Base-by-base conservation (phyloP, 2,888 invertebrate genomes). In the Argyresthia albistria region DNA sequence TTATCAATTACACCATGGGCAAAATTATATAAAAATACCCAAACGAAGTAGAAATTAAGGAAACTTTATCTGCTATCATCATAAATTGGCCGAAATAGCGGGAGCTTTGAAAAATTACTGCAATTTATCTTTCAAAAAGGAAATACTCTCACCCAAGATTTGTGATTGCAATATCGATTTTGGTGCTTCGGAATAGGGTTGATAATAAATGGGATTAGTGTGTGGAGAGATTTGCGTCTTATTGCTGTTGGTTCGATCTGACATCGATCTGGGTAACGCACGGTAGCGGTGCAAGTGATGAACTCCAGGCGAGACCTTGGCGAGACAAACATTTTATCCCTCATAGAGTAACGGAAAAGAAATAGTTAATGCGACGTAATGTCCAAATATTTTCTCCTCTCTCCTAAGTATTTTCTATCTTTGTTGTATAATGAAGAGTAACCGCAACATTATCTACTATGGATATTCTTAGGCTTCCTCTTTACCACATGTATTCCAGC, bases 221-320 rank as follows among this genome's bases (percentile, higher is more conserved):
- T 16, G 43, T 42, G 50, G 43, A 37, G 14, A 8, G 10, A 15
- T 36, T 36, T 36, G 45, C 62, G 58, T 61, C 66, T 76, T 79
- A 80, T 76, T 76, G 72, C 72, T 45, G 43, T 61, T 63, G 67
- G 64, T 76, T 75, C 79, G 75, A 79, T 79, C 75, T 70, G 76
- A 80, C 78, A 76, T 80, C 79, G 78, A 80, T 79, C 77, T 70
- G 57, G 57, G 66, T 73, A 72, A 73, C 70, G 66, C 43, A 35
- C 45, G 14, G 8, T 7, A 4, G 16, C 11, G 45, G 51, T 35
- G 10, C 53, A 56, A 56, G 53, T 36, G n/a, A 60, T 0, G 43
- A 53, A 58, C 53, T 36, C 58, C 36, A 35, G 7, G 52, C 8
- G 8, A 39, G 39, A 36, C 36, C 8, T 36, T 36, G 9, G 9